These are phyloP conservation scores for Malurus elegans DNA, from an alignment of 2,113 vertebrate species.

Conservation along the genomic window DNA sequence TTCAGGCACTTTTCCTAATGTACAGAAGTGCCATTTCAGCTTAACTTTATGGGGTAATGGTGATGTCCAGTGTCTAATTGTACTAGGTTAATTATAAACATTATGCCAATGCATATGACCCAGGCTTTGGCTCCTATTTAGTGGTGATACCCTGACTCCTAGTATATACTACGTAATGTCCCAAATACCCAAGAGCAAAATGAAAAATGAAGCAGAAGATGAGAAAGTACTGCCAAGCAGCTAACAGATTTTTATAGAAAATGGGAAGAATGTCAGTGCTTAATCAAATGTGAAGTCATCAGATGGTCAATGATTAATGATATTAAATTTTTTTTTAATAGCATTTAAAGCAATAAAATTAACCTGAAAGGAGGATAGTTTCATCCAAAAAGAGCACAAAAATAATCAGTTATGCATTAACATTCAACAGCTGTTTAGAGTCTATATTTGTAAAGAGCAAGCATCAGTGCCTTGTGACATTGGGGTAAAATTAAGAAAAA, in stretches of 20 bases:
- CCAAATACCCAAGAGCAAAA: neutral
- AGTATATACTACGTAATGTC: neutral
- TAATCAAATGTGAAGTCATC: neutral
- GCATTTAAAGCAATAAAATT: neutral
- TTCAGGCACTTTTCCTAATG: neutral
- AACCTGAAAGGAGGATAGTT: neutral
- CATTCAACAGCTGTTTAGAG: neutral
- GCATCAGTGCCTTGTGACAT: neutral
- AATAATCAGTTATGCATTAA: neutral
- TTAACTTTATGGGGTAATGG: neutral
- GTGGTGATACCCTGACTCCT: neutral
- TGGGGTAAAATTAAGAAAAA: constrained; percentile 6
- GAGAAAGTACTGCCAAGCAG: neutral
- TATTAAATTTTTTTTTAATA: neutral
- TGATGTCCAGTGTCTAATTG: neutral
- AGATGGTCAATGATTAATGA: neutral
- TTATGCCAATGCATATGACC: neutral
- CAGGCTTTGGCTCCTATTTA: constrained; percentile 2
- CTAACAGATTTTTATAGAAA: neutral
- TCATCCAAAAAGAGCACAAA: neutral
- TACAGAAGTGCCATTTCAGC: neutral
- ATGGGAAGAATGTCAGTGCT: neutral
- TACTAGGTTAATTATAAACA: neutral
- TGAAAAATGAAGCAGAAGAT: neutral
- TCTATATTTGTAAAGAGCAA: neutral